phyloP scores from a whole-genome alignment of 2,797 vertebrate species.

The Hydrolagus colliei region DNA sequence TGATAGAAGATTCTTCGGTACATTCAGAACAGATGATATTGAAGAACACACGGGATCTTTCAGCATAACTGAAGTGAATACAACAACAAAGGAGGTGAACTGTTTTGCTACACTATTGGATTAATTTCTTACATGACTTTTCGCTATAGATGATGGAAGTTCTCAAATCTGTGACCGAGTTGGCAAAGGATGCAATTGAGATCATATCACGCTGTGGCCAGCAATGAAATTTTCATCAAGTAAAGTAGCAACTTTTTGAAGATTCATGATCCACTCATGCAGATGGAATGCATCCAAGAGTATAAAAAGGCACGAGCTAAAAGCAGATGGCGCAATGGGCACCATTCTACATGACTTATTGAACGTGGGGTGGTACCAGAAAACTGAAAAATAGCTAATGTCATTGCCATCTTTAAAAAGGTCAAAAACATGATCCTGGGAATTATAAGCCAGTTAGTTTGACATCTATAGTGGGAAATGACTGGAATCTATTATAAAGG shows the following conservation, averaged over 20 bases:
- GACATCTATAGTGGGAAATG: conserved; percentile 26
- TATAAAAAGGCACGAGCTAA: neutral
- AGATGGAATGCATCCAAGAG: conserved; percentile 7
- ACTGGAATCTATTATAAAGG: conserved; percentile 26
- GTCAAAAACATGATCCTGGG: conserved; percentile 24
- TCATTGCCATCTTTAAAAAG: conserved; percentile 25
- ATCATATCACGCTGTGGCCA: neutral
- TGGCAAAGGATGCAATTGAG: neutral
- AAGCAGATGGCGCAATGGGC: neutral
- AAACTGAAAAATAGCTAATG: neutral
- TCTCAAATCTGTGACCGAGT: neutral
- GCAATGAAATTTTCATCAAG: neutral
- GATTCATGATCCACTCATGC: neutral
- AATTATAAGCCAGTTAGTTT: conserved; percentile 28
- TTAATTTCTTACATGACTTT: neutral
- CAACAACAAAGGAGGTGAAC: neutral
- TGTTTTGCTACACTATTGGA: neutral
- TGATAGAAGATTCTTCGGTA: neutral
- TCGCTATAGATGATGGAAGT: neutral
- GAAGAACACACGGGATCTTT: neutral
- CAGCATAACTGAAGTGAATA: neutral
- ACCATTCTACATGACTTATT: conserved; percentile 5
- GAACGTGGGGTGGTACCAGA: neutral
- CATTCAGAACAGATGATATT: neutral
- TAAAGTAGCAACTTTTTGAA: neutral